Conservation (phyloP, 2,113 vertebrate genomes). For the Axis porcinus region DNA sequence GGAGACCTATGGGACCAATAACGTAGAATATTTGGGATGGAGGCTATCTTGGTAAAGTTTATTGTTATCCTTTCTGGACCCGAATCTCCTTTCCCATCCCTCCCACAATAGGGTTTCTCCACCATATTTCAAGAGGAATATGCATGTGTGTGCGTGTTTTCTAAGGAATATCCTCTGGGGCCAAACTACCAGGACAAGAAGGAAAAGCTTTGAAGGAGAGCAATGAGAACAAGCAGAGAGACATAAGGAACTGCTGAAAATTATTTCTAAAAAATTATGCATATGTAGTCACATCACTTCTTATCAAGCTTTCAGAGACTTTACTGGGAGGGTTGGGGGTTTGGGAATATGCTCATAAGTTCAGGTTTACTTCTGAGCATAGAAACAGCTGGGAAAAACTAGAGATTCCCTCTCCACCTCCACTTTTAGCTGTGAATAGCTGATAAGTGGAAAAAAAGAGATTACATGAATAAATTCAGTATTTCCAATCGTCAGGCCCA, state of each 20-base stretch:
- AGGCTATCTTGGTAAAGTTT: neutral
- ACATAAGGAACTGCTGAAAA: neutral
- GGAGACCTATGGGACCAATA: neutral
- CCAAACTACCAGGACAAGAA: neutral
- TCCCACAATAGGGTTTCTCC: neutral
- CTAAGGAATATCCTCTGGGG: slow-evolving; percentile 22
- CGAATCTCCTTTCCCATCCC: neutral
- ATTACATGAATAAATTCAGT: slow-evolving; percentile 63
- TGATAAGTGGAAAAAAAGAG: slow-evolving; percentile 48
- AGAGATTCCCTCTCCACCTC: neutral
- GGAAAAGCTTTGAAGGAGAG: neutral
- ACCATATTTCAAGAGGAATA: neutral
- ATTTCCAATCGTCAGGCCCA: slow-evolving; percentile 40
- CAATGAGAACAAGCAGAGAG: neutral
- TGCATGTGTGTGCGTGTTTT: neutral
- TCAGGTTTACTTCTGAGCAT: slow-evolving; percentile 27
- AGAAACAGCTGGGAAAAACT: slow-evolving; percentile 22
- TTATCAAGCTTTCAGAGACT: slow-evolving; percentile 22
- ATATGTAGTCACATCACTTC: neutral
- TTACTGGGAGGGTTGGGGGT: neutral
- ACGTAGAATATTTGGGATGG: neutral
- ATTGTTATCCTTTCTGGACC: neutral
- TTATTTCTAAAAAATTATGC: neutral
- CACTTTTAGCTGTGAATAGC: slow-evolving; percentile 56
- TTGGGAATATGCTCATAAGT: slow-evolving; percentile 5